phyloP scores from a whole-genome alignment of 2,888 invertebrate species.

The Luffia ferchaultella region DNA sequence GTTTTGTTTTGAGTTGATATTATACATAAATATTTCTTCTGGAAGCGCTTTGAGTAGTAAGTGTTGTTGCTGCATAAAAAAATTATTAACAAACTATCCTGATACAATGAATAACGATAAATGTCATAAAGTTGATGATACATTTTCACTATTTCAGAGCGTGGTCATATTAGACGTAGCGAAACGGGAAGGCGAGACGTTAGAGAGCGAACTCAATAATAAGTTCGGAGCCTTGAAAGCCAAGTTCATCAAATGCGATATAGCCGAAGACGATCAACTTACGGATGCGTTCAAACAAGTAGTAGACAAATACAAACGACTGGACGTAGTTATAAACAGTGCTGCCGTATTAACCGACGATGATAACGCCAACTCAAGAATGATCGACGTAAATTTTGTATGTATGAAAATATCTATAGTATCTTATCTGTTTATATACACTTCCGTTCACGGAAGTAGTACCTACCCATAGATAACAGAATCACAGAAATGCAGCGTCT shows the following conservation, averaged over 20 bases:
- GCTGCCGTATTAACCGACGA: constrained; percentile 35
- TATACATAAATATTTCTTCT: too few relatives aligned
- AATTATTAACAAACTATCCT: too few relatives aligned
- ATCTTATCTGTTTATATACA: too few relatives aligned
- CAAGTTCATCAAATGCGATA: constrained; percentile 54
- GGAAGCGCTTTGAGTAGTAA: too few relatives aligned
- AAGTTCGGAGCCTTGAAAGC: constrained; percentile 48
- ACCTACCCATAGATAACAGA: too few relatives aligned
- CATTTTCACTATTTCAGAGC: constrained; percentile 33
- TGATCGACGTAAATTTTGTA: constrained; percentile 50
- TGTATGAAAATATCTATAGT: constrained; percentile 22
- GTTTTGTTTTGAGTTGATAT: too few relatives aligned
- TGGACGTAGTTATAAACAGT: constrained; percentile 46
- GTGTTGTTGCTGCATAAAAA: too few relatives aligned
- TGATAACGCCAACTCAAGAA: constrained; percentile 27
- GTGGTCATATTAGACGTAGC: constrained; percentile 47
- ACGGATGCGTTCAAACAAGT: constrained; percentile 37
- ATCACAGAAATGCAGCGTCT: too few relatives aligned
- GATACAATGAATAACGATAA: too few relatives aligned
- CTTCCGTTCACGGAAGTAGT: too few relatives aligned
- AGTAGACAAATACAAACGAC: constrained; percentile 40
- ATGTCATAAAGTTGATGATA: too few relatives aligned
- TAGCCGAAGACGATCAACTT: constrained; percentile 37
- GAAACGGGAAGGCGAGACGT: constrained; percentile 34
- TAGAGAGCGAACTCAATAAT: constrained; percentile 36